These are phyloP conservation scores for Lydus trimaculatus DNA, from an alignment of 2,888 invertebrate species.

Conservation along the genomic window DNA sequence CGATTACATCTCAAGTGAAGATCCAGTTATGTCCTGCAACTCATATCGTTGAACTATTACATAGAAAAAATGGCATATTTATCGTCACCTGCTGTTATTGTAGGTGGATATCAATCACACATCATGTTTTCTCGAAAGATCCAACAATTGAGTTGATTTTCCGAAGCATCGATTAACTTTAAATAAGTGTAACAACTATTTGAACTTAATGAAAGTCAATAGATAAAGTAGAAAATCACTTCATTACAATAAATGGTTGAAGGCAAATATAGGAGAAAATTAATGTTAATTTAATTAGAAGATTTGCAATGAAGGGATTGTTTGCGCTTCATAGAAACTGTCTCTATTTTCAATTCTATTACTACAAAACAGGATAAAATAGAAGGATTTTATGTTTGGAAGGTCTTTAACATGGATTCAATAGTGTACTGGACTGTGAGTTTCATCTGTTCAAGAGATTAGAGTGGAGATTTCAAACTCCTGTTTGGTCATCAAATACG, in stretches of 20 bases:
- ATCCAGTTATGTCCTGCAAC: too few species aligned
- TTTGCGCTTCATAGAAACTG: not conserved
- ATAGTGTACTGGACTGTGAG: not conserved
- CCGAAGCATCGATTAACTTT: not conserved
- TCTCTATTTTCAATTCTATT: not conserved
- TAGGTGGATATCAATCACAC: conserved; percentile 3
- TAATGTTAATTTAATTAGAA: not conserved
- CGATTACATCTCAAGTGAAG: too few species aligned
- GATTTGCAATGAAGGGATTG: not conserved
- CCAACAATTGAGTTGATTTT: too few species aligned
- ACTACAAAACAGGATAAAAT: not conserved
- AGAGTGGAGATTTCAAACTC: not conserved
- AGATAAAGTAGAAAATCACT: not conserved
- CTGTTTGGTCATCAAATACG: not conserved
- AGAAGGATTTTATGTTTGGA: not conserved
- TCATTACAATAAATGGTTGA: too few species aligned
- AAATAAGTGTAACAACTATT: not conserved
- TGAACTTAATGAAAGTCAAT: not conserved
- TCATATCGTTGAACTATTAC: too few species aligned
- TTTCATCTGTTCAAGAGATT: not conserved
- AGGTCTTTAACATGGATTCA: not conserved
- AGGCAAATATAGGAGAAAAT: too few species aligned
- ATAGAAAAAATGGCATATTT: conserved; percentile 8
- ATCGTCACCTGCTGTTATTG: conserved; percentile 5
- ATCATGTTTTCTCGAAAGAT: not conserved